These are phyloP conservation scores for Alviniconcha strummeri DNA, from an alignment of 2,888 invertebrate species.

Conservation along the genomic window DNA sequence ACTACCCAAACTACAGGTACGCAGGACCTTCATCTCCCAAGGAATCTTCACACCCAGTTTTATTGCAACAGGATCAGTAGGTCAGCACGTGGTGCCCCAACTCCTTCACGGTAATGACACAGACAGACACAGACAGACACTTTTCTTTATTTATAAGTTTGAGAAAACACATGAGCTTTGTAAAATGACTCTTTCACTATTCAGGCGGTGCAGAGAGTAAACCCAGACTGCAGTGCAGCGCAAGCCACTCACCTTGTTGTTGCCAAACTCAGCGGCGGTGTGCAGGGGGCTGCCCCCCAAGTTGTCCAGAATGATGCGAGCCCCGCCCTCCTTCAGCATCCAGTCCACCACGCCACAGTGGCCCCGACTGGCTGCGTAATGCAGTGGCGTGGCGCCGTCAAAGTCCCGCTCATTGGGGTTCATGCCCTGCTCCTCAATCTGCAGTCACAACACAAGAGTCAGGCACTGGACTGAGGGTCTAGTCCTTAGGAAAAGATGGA, in stretches of 20 bases:
- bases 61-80: no score
- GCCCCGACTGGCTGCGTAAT: conserved; percentile 90
- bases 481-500: not conserved
- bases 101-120: not conserved
- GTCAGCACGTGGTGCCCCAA: no score
- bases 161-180: no score
- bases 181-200: no score
- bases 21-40: no score
- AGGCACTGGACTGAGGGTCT: not conserved
- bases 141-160: no score
- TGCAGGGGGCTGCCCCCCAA: conserved; percentile 93
- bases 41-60: no score
- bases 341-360: conserved; percentile 84
- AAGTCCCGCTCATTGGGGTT: conserved; percentile 90
- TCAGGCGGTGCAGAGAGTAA: no score
- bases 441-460: conserved; percentile 18
- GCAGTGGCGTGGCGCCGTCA: conserved; percentile 91
- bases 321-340: conserved; percentile 89
- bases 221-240: not conserved
- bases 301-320: conserved; percentile 86
- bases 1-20: no score
- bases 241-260: conserved; percentile 82
- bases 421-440: conserved; percentile 85
- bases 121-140: not conserved
- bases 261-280: conserved; percentile 93